Conservation (phyloP, 1,140 invertebrate species). For the Drosophila chauvacae region DNA sequence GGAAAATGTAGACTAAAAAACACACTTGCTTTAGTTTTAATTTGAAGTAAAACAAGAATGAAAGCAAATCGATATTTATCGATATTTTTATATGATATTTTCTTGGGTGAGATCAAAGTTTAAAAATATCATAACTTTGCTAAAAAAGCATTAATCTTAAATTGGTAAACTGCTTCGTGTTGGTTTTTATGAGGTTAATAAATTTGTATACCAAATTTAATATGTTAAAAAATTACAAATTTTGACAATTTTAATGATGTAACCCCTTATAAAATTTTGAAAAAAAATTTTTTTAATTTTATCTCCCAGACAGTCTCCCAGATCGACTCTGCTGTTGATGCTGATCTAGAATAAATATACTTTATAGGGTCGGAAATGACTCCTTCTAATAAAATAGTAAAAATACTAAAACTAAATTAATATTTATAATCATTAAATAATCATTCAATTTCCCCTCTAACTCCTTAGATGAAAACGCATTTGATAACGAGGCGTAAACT, state of each 20-base stretch:
- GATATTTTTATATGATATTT: not conserved
- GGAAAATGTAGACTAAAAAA: not conserved
- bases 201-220: not conserved
- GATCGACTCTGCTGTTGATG: not conserved
- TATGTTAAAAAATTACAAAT: not conserved
- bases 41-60: not conserved
- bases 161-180: not conserved
- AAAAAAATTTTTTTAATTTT: too few species aligned
- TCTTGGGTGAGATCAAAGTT: too few species aligned
- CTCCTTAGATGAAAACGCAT: not conserved
- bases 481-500: slow-evolving; percentile 11
- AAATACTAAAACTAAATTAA: not conserved
- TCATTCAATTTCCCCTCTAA: too few species aligned
- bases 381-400: not conserved
- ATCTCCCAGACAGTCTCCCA: not conserved
- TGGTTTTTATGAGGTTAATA: not conserved
- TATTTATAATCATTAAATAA: not conserved
- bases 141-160: not conserved
- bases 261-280: too few species aligned
- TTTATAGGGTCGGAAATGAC: not conserved
- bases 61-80: not conserved
- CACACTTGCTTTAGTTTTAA: not conserved
- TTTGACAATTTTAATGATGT: not conserved
- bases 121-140: not conserved
- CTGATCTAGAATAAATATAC: too few species aligned